Conservation (phyloP, 2,888 invertebrate species). For the Yponomeuta cagnagella region DNA sequence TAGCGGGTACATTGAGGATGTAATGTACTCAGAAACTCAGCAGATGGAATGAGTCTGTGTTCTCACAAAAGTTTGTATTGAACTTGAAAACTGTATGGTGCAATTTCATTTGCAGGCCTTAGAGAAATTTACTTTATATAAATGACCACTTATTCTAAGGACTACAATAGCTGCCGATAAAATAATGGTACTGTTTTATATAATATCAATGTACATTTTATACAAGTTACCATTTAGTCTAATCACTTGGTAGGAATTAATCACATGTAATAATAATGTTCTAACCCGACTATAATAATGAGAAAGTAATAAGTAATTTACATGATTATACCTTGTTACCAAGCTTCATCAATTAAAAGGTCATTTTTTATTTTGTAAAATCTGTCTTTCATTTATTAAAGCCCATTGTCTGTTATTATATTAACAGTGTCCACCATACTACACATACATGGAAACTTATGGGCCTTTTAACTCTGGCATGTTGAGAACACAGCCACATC, state of each 20-base stretch:
- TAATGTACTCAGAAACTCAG: conserved; percentile 22
- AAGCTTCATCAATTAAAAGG: conserved; percentile 73
- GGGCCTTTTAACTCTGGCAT: too few species aligned
- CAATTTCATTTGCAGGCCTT: conserved; percentile 51
- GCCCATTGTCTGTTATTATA: neutral
- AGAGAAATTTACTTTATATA: conserved; percentile 57
- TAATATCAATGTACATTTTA: conserved; percentile 66
- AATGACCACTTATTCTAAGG: conserved; percentile 57
- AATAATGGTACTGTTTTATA: conserved; percentile 69
- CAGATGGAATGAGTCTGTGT: conserved; percentile 24
- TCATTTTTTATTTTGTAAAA: conserved; percentile 72
- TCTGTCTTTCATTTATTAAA: neutral
- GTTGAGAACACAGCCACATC: too few species aligned
- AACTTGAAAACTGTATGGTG: conserved; percentile 2
- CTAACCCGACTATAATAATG: conserved; percentile 54
- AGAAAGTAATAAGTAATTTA: conserved; percentile 60
- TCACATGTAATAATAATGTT: conserved; percentile 58
- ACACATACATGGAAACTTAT: too few species aligned
- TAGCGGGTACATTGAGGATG: too few species aligned
- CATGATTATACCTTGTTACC: conserved; percentile 69
- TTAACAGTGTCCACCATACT: neutral
- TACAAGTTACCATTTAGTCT: conserved; percentile 73
- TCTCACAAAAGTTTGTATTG: neutral
- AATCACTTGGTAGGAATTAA: conserved; percentile 67
- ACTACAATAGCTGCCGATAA: conserved; percentile 44